A percentile compares a stretch with the other conserved stretches of the same genome.
Evolutionary conservation across 2,113 vertebrate species (phyloP).

Genomic region (Laticauda laticaudata): DNA sequence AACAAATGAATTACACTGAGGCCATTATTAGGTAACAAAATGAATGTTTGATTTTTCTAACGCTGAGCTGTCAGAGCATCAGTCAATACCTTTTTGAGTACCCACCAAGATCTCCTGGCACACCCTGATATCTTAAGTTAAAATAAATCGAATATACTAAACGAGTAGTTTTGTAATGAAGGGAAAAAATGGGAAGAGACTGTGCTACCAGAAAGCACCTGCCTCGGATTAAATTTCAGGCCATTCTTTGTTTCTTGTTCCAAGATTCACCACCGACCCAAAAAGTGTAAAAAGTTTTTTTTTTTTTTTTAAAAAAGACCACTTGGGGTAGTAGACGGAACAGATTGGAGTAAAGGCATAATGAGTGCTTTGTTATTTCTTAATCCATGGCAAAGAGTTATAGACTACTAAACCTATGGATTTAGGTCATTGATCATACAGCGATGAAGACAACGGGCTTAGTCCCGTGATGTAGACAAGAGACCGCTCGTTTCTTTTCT

Average conservation of each 20-base stretch:
- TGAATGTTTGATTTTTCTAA: neutral
- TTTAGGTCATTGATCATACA: neutral
- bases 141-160: neutral
- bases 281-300: neutral
- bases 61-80: neutral
- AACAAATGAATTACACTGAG: neutral
- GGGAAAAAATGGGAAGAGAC: neutral
- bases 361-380: neutral
- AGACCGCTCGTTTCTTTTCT: neutral
- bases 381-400: neutral
- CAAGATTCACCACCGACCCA: neutral
- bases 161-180: neutral
- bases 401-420: neutral
- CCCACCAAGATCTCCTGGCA: neutral
- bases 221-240: neutral
- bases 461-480: neutral
- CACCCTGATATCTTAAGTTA: neutral
- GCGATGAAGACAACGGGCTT: neutral
- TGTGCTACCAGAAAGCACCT: neutral
- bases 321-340: neutral
- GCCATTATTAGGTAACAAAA: neutral
- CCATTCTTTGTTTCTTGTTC: neutral
- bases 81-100: neutral
- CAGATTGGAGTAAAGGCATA: neutral
- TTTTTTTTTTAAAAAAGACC: too few relatives aligned